Evolutionary conservation across 2,797 vertebrate species (phyloP).

Genomic region (Brotula barbata): DNA sequence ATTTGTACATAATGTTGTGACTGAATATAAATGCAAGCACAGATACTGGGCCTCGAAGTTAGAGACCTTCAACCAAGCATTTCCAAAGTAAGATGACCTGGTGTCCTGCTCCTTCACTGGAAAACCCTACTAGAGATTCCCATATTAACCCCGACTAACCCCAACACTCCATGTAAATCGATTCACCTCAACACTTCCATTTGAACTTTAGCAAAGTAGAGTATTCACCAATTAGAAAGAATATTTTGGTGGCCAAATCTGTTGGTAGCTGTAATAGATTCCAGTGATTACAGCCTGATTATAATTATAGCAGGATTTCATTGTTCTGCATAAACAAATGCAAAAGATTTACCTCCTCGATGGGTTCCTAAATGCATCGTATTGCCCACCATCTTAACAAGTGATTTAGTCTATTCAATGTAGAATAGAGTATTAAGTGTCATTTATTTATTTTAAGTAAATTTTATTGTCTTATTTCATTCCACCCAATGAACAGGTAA

Average conservation of each 20-base stretch:
- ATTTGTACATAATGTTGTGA: slow-evolving; percentile 68
- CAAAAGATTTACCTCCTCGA: slow-evolving; percentile 10
- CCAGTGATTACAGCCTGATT: slow-evolving; percentile 43
- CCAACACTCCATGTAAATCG: slow-evolving; percentile 20
- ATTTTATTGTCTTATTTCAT: no score
- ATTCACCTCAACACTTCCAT: slow-evolving; percentile 35
- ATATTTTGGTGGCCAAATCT: slow-evolving; percentile 42
- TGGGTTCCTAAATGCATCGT: not conserved
- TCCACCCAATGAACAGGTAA: not conserved
- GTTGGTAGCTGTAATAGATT: slow-evolving; percentile 58
- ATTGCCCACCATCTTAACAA: slow-evolving; percentile 44
- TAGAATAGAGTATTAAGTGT: slow-evolving; percentile 5
- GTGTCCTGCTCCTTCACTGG: slow-evolving; percentile 47
- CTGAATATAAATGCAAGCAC: slow-evolving; percentile 79
- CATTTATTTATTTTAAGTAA: no score
- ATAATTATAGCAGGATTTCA: no score
- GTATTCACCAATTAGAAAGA: slow-evolving; percentile 24
- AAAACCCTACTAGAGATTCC: slow-evolving; percentile 36
- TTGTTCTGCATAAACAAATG: slow-evolving; percentile 1
- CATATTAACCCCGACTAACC: slow-evolving; percentile 73
- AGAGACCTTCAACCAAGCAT: slow-evolving; percentile 78
- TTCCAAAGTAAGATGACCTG: slow-evolving; percentile 76
- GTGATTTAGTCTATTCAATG: slow-evolving; percentile 23
- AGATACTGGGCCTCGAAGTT: slow-evolving; percentile 81
- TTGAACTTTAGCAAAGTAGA: slow-evolving; percentile 20